Evolutionary conservation across 2,888 invertebrate species (phyloP).

Genomic region (Drosophila setosimentum): DNA sequence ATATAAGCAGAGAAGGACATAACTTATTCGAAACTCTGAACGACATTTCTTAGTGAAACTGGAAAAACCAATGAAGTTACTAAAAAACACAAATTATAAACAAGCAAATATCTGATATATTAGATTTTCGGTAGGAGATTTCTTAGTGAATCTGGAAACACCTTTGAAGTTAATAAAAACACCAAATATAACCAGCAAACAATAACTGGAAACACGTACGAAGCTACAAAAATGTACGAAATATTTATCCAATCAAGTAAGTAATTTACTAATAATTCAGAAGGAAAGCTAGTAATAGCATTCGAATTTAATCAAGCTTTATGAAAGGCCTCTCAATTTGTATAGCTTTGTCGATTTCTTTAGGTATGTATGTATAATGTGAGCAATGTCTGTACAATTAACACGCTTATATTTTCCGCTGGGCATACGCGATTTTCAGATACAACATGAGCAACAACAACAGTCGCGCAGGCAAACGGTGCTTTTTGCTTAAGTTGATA

Average conservation of each 20-base stretch:
- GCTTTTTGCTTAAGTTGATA: conserved; percentile 77
- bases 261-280: too few species aligned
- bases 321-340: not conserved
- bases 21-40: too few species aligned
- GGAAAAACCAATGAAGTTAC: too few species aligned
- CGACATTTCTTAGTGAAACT: too few species aligned
- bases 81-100: not conserved
- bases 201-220: not conserved
- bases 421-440: conserved; percentile 32
- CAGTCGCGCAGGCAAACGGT: conserved; percentile 54
- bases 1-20: too few species aligned
- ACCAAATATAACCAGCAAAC: not conserved
- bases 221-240: not conserved
- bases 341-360: not conserved
- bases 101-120: too few species aligned
- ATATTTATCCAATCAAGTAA: not conserved
- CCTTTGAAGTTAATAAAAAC: not conserved
- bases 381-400: not conserved
- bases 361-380: not conserved
- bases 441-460: conserved; percentile 23
- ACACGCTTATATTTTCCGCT: conserved; percentile 14
- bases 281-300: not conserved
- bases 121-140: not conserved
- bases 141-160: not conserved
- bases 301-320: too few species aligned